Base-by-base conservation (phyloP, 2,797 vertebrate genomes). In the Coregonus ussuriensis region DNA sequence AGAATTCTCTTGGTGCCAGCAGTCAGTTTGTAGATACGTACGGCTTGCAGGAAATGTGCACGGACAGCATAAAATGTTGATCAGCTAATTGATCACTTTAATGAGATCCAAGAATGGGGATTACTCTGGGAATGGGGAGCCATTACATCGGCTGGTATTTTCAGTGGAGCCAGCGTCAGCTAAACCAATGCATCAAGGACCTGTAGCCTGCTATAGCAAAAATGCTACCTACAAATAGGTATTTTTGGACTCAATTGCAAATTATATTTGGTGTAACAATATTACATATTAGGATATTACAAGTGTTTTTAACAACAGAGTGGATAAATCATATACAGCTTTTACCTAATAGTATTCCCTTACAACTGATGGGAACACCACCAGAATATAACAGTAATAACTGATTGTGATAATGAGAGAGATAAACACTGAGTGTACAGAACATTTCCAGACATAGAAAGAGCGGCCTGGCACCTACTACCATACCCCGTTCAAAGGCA, bases 81-180 rank as follows among this genome's bases (percentile, higher is more conserved):
- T 74, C 72, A 74, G n/a, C 72, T 74, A 62, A 74, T 74, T 74
- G 53, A 56, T 59, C 13, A 62, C 33, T 62, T 62, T 62, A 37
- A 74, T 37, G 25, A 73, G 29, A 73, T 59, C 52, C 25, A 18
- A 6, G 4, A 18, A 54, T 15, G n/a, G 14, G 35, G 33, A 29
- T 41, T 9, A 6, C n/a, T 69, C 67, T 18, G 9, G 67, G 67
- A 69, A 69, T 35, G 67, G 21, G 21, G 69, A 52, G 21, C 18
- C 41, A 29, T 1, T 7, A 16, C 11, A 25, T 41, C 9, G 69
- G 37, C 41, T 71, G 41, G 41, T 16, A n/a, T 47, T 47, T 47
- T 14, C 13, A 51, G 11, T 29, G 6, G 1, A 16, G 69, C 63
- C 5, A 18, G 41, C 9, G 2, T 52, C 47, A 15, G 69, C 41